Conservation (phyloP, 2,888 invertebrate genomes). For the Heliothis peltigera region DNA sequence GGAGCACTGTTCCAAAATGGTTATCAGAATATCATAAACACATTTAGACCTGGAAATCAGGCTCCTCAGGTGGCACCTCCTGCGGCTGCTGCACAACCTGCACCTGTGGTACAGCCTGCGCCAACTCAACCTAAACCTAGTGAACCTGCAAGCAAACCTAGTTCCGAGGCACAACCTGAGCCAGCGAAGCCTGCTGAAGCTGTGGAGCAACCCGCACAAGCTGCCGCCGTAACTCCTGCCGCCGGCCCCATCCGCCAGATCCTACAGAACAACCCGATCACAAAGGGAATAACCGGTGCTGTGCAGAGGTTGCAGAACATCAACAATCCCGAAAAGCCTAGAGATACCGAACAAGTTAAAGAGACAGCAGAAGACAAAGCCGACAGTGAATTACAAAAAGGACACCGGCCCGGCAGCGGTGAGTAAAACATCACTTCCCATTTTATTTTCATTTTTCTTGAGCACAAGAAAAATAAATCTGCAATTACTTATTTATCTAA, state of each 20-base stretch:
- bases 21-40: fast-evolving
- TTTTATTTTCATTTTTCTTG: not conserved
- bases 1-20: not conserved
- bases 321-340: constrained; percentile 58
- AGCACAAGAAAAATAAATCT: not conserved
- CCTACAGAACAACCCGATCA: constrained; percentile 70
- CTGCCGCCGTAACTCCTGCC: constrained; percentile 33
- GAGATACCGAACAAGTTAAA: constrained; percentile 34
- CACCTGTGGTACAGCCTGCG: not conserved
- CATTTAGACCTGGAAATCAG: constrained; percentile 13
- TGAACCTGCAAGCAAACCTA: constrained; percentile 9
- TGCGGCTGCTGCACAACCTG: constrained; percentile 1
- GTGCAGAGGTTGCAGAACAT: constrained; percentile 64
- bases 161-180: not conserved
- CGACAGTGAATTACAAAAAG: constrained; percentile 34
- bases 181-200: constrained; percentile 26
- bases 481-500: too few species aligned
- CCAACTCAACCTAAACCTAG: constrained; percentile 13
- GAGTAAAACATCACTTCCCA: constrained; percentile 15
- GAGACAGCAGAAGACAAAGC: constrained; percentile 32
- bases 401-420: constrained; percentile 43
- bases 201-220: constrained; percentile 9
- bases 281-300: constrained; percentile 61
- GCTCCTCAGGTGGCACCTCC: constrained; percentile 16
- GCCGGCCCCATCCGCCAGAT: constrained; percentile 70